A percentile compares a stretch with the other conserved stretches of the same genome.
These are phyloP conservation scores for Tichodroma muraria DNA, from an alignment of 2,113 vertebrate species.

Conservation along the genomic window DNA sequence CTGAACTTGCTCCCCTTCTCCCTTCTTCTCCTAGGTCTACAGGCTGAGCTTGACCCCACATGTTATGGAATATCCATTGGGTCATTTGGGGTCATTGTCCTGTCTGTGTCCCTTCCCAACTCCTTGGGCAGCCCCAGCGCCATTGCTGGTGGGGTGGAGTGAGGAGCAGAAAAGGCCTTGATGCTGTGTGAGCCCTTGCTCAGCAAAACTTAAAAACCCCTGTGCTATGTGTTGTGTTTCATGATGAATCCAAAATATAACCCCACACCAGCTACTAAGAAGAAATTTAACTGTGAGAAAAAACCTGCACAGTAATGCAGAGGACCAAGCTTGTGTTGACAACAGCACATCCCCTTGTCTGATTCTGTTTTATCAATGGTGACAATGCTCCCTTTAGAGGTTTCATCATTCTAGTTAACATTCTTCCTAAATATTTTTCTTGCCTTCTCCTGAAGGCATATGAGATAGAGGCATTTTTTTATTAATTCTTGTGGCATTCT, in stretches of 20 bases:
- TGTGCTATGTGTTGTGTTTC: too few species aligned
- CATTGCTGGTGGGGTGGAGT: accelerated
- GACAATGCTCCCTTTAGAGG: neutral
- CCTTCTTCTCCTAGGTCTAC: neutral
- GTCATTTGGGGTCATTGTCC: neutral
- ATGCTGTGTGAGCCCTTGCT: neutral
- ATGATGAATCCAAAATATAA: neutral
- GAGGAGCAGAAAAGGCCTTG: neutral
- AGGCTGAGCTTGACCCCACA: neutral
- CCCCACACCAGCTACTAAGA: neutral
- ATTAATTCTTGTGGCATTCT: neutral
- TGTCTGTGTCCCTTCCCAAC: neutral
- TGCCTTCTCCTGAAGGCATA: neutral
- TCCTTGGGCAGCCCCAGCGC: neutral
- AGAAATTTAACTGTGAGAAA: neutral
- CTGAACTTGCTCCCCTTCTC: accelerated
- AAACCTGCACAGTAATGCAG: neutral
- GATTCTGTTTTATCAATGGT: neutral
- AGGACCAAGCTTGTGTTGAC: neutral
- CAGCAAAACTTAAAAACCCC: too few species aligned
- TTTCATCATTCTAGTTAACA: neutral
- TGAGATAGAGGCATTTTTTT: neutral
- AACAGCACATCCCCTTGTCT: neutral
- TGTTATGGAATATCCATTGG: neutral
- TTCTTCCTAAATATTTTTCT: neutral